Conservation (phyloP, 2,113 vertebrate species). For the Gobio gobio region DNA sequence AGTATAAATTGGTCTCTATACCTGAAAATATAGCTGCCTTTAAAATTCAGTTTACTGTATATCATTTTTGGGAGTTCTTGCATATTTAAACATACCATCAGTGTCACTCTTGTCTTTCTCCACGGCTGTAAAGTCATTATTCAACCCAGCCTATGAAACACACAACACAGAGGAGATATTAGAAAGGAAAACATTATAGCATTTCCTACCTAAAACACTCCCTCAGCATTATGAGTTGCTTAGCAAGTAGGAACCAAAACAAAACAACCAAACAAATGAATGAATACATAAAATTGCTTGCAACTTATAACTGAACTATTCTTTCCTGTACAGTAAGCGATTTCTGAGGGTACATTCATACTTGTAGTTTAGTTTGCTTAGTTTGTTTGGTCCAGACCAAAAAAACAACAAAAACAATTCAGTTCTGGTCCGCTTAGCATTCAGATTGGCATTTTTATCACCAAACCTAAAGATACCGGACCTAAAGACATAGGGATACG, state of each 20-base stretch:
- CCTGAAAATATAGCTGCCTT: neutral
- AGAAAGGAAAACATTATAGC: neutral
- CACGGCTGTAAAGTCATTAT: neutral
- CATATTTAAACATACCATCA: conserved; percentile 13
- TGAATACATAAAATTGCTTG: neutral
- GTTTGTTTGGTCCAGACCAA: too few species aligned
- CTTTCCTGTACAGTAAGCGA: too few species aligned
- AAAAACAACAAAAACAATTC: too few species aligned
- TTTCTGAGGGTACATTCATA: too few species aligned
- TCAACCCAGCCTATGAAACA: neutral
- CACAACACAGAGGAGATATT: neutral
- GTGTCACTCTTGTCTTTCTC: conserved; percentile 10
- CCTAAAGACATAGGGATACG: too few species aligned
- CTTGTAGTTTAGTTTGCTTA: too few species aligned
- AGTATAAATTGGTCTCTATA: neutral
- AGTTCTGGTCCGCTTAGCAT: too few species aligned
- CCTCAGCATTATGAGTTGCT: neutral
- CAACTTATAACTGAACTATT: neutral
- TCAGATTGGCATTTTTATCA: too few species aligned
- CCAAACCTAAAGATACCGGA: too few species aligned
- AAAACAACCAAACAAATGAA: neutral
- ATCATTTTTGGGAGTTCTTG: neutral
- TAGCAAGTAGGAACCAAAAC: neutral
- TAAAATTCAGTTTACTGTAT: neutral
- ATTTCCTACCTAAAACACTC: neutral